Base-by-base conservation (phyloP, 2,888 invertebrate genomes). In the Ornithoptera alexandrae region DNA sequence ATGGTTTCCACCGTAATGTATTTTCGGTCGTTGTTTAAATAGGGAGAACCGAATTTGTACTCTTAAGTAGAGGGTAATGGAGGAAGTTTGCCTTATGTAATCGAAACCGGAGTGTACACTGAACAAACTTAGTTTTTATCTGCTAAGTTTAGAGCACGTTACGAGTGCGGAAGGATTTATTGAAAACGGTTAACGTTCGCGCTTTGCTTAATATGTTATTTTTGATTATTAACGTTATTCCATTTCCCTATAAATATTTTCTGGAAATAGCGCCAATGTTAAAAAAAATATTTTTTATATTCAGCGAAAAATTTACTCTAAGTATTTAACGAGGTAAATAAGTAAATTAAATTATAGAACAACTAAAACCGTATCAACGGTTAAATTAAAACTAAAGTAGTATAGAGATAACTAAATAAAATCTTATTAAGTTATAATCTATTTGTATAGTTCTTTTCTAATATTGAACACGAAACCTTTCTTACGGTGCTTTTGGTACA, bases 71-170 rank as follows among this genome's bases (percentile, higher is more conserved):
- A 79, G 81, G 82, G 85, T 84, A 85, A 87, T 86, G 85, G 85
- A 78, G 81, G 83, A 87, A 88, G 83, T 86, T 87, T 79, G 79
- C 80, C 82, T 86, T 86, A 81, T 81, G 85, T 88, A 88, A 87
- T 87, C 85, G 85, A 85, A 85, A 79, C 84, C 78, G 70, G 73
- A 74, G 74, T 80, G 75, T 79, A 78, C 77, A 76, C 77, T 75
- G 81, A 81, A 80, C 81, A 80, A 86, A 86, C 82, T 85, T 80
- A 87, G 85, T 88, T 88, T 88, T 87, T 88, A 88, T 88, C 85
- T 82, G 82, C 81, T 81, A 87, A 85, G 83, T 87, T 85, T 79
- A 77, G 78, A 81, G 80, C 82, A 79, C 80, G 81, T 83, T 71
- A 68, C 72, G 78, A 81, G 80, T 79, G 79, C 74, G 79, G 79